phyloP scores from a whole-genome alignment of 2,113 vertebrate species.

The Azemiops feae region DNA sequence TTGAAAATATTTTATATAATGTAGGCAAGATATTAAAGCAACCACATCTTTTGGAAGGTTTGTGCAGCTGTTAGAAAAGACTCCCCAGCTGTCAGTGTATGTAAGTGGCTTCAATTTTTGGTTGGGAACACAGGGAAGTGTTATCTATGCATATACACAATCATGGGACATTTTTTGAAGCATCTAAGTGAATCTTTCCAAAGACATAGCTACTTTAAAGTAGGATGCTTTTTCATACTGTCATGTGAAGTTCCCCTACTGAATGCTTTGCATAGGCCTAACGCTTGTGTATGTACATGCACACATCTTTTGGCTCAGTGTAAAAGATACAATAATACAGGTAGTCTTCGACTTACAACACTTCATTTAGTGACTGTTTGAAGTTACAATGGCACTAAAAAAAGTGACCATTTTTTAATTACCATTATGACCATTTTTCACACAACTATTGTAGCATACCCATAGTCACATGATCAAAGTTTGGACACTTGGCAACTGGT shows the following conservation, averaged over 20 bases:
- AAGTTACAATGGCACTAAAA: neutral
- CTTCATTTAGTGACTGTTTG: neutral
- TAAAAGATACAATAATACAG: neutral
- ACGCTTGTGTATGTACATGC: neutral
- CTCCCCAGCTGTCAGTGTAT: neutral
- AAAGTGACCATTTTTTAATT: no score
- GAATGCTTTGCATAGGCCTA: neutral
- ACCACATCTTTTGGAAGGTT: neutral
- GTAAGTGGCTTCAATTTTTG: neutral
- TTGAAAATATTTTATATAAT: neutral
- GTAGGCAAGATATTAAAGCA: neutral
- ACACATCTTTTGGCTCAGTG: neutral
- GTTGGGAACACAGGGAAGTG: neutral
- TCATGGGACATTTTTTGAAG: neutral
- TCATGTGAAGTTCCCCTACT: neutral
- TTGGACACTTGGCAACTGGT: no score
- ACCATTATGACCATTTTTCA: neutral
- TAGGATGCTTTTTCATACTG: neutral
- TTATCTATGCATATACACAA: neutral
- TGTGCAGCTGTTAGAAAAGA: neutral
- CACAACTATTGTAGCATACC: no score
- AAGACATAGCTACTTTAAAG: neutral
- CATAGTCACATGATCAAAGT: no score
- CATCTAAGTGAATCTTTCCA: neutral
- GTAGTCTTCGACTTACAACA: neutral